Percentiles rank a stretch among this genome's conserved stretches.
These are phyloP conservation scores for Cheilosia vulpina DNA, from an alignment of 2,888 invertebrate genomes.

Conservation along the genomic window DNA sequence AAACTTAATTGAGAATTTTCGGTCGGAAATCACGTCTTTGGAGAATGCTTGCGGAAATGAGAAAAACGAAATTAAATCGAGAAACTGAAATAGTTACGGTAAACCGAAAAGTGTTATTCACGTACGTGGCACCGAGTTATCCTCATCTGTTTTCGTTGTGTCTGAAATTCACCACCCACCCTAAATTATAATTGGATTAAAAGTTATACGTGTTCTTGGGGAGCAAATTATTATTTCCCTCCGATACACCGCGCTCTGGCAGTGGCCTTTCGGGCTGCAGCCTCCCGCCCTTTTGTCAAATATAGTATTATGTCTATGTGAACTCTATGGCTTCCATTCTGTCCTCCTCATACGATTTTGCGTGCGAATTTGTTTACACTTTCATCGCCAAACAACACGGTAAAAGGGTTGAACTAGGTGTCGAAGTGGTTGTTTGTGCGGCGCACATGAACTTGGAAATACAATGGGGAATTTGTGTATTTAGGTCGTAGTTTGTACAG, in stretches of 20 bases:
- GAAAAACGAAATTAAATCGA: slow-evolving; percentile 76
- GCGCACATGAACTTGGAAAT: slow-evolving; percentile 63
- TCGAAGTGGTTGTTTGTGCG: slow-evolving; percentile 52
- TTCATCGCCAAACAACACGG: slow-evolving; percentile 32
- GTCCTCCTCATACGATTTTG: slow-evolving; percentile 15
- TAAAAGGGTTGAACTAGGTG: slow-evolving; percentile 61
- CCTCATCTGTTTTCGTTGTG: slow-evolving; percentile 66
- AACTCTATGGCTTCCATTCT: slow-evolving; percentile 1
- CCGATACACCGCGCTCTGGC: neutral
- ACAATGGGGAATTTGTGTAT: slow-evolving; percentile 26
- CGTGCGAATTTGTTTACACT: slow-evolving; percentile 49
- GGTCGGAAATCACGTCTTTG: slow-evolving; percentile 75
- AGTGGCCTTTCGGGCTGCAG: neutral
- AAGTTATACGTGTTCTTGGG: slow-evolving; percentile 59
- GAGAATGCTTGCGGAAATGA: slow-evolving; percentile 75
- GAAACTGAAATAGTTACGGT: slow-evolving; percentile 74
- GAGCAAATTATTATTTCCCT: slow-evolving; percentile 58
- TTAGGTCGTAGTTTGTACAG: slow-evolving; percentile 62
- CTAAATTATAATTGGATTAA: slow-evolving; percentile 74
- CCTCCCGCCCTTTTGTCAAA: slow-evolving; percentile 15
- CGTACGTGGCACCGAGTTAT: slow-evolving; percentile 70
- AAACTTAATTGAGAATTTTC: slow-evolving; percentile 75
- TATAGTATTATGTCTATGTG: neutral
- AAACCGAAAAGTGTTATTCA: slow-evolving; percentile 75
- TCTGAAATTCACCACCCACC: slow-evolving; percentile 64